Conservation (phyloP, 2,888 invertebrate genomes). For the Xanthia togata region DNA sequence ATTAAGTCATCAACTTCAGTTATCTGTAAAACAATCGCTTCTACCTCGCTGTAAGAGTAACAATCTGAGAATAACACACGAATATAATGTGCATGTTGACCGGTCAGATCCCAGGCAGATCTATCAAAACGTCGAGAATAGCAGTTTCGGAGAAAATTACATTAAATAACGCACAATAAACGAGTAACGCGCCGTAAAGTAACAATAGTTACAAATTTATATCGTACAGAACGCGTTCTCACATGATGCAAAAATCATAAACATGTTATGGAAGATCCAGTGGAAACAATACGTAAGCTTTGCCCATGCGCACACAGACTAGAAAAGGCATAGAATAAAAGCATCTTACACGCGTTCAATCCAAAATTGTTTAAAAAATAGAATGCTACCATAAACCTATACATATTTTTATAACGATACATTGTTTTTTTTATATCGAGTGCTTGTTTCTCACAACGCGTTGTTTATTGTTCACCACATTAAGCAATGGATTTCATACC, state of each 20-base stretch:
- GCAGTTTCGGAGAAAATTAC: conserved; percentile 13
- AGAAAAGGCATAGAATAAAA: background rate
- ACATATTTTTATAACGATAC: too few relatives aligned
- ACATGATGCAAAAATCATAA: too few relatives aligned
- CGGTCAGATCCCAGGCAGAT: conserved; percentile 8
- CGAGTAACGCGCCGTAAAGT: background rate
- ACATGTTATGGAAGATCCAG: too few relatives aligned
- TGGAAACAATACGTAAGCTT: background rate
- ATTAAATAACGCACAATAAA: background rate
- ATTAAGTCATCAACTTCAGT: conserved; percentile 22
- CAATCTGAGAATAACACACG: conserved; percentile 9
- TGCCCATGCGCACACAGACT: background rate
- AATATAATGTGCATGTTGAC: too few relatives aligned
- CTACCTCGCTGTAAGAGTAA: conserved; percentile 1
- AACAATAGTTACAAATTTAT: background rate
- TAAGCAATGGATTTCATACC: background rate
- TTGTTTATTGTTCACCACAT: background rate
- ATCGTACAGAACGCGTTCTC: too few relatives aligned
- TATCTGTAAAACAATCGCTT: conserved; percentile 23
- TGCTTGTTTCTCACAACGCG: background rate
- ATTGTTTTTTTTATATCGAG: too few relatives aligned
- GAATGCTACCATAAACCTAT: too few relatives aligned
- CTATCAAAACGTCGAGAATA: conserved; percentile 19
- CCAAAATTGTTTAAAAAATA: background rate
- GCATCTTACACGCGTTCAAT: background rate